Conservation (phyloP, 2,888 invertebrate genomes). For the Caenorhabditis sinica region DNA sequence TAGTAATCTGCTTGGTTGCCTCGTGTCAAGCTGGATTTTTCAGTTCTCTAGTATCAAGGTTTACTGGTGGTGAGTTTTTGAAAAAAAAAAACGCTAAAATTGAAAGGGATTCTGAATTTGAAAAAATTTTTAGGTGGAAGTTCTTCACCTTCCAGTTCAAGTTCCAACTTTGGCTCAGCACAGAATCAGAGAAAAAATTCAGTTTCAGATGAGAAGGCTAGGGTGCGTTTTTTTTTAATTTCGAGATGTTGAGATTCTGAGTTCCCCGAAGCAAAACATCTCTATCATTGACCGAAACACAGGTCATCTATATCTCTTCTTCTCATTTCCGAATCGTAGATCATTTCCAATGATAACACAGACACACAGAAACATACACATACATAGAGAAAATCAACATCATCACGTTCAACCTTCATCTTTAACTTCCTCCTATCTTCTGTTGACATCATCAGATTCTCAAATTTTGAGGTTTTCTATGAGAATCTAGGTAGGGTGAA, state of each 20-base stretch:
- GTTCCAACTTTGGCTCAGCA: constrained; percentile 33
- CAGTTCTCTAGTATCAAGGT: constrained; percentile 54
- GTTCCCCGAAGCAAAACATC: not conserved
- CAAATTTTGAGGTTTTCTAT: too few species aligned
- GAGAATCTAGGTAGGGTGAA: too few species aligned
- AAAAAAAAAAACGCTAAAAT: not conserved
- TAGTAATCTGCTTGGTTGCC: constrained; percentile 3
- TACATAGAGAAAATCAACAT: constrained; percentile 2
- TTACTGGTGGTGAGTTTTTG: constrained; percentile 41
- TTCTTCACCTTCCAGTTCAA: constrained; percentile 26
- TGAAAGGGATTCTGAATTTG: not conserved
- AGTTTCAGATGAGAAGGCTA: constrained; percentile 79
- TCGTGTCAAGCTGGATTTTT: constrained; percentile 62
- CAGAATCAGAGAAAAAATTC: constrained; percentile 57
- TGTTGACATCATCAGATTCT: constrained; percentile 22
- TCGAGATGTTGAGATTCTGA: not conserved
- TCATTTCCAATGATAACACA: constrained; percentile 17
- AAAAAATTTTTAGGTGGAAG: constrained; percentile 47
- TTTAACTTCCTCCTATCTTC: not conserved
- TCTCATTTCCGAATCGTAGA: constrained; percentile 3
- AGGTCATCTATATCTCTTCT: not conserved
- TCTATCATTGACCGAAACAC: constrained; percentile 13
- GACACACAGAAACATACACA: not conserved
- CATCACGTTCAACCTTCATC: not conserved
- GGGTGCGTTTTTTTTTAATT: constrained; percentile 63